These are phyloP conservation scores for Hermetia illucens DNA, from an alignment of 1,140 invertebrate species.

Conservation along the genomic window DNA sequence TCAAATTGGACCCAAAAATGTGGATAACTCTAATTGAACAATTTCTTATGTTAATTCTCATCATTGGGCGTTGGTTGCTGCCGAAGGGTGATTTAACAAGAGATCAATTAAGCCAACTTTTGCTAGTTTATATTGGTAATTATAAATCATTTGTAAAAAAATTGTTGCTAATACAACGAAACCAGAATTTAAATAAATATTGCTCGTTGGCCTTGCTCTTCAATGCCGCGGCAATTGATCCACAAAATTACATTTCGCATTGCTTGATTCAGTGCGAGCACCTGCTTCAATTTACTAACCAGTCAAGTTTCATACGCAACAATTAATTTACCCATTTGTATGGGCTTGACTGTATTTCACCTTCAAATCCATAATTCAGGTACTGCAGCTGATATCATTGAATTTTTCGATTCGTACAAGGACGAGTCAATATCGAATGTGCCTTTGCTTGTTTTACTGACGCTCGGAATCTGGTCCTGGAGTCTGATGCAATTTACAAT, in stretches of 20 bases:
- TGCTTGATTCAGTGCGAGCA: too few relatives aligned
- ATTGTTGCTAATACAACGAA: background rate
- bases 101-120: constrained; percentile 81
- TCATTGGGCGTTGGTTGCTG: constrained; percentile 76
- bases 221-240: too few relatives aligned
- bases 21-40: constrained; percentile 83
- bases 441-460: constrained; percentile 56
- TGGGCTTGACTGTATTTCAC: too few relatives aligned
- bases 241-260: too few relatives aligned
- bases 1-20: constrained; percentile 53
- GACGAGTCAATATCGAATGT: constrained; percentile 63
- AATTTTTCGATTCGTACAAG: constrained; percentile 92
- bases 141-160: background rate
- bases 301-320: too few relatives aligned
- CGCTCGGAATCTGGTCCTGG: constrained; percentile 76
- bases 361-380: constrained; percentile 30
- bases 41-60: constrained; percentile 74
- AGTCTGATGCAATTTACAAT: constrained; percentile 82
- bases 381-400: constrained; percentile 88
- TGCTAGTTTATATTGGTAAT: constrained; percentile 66
- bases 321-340: too few relatives aligned
- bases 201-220: too few relatives aligned
- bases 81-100: constrained; percentile 79
- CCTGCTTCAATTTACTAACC: too few relatives aligned
- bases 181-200: background rate